Percentiles rank a stretch among this genome's conserved stretches.
phyloP scores from a whole-genome alignment of 2,888 invertebrate genomes.

The Dolichopus griseipennis region DNA sequence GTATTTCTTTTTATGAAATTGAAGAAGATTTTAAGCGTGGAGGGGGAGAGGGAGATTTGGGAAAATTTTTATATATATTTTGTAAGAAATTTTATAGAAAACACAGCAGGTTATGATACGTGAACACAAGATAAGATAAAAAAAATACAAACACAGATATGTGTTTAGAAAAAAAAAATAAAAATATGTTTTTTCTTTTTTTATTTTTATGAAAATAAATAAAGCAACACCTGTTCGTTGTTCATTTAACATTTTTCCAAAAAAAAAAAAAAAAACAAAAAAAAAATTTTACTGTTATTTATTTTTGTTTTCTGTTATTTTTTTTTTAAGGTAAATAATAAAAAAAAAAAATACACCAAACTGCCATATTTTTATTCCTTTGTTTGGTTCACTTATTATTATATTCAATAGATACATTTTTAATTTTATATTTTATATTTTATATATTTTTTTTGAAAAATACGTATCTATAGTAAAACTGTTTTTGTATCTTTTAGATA shows the following conservation, averaged over 20 bases:
- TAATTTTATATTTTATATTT: too few species aligned
- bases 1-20: background rate
- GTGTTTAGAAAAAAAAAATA: too few species aligned
- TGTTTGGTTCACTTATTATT: background rate
- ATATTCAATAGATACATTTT: background rate
- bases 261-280: background rate
- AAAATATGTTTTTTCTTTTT: too few species aligned
- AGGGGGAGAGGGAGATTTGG: too few species aligned
- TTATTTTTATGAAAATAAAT: background rate
- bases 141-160: background rate
- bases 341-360: too few species aligned
- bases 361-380: background rate
- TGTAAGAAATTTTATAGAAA: background rate
- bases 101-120: background rate
- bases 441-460: too few species aligned
- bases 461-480: too few species aligned
- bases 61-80: too few species aligned
- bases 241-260: background rate
- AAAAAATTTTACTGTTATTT: background rate
- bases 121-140: background rate
- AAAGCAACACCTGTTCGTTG: slow-evolving; percentile 1
- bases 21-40: too few species aligned
- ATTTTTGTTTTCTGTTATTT: too few species aligned
- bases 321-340: too few species aligned
- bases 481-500: too few species aligned